Evolutionary conservation across 1,140 invertebrate genomes (phyloP), one percentile per base, ranked within the genome.

Genomic region (Meloidogyne floridensis): DNA sequence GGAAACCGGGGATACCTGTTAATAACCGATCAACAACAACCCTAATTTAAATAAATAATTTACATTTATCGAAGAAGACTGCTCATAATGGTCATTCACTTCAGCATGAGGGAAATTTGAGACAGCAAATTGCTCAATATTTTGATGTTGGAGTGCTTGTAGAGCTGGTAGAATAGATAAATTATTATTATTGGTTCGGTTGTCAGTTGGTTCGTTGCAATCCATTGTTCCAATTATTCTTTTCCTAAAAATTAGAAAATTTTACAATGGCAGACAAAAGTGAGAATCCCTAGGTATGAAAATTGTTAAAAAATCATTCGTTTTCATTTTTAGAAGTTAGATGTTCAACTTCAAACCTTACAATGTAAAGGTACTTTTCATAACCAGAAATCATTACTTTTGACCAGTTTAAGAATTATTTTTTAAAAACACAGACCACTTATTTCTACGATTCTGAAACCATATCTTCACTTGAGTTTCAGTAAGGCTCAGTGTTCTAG

Each of bases 381-480:
- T 32, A 32, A 1, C 32, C 32, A 32, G 32, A 32, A 32, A 32
- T 32, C 32, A 32, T 32, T 32, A 32, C 32, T 32, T 32, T 32
- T 32, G 32, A 32, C 32, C 32, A 2, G 32, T 2, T 13, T 13
- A 15, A 59, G 0, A 59, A 13, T 59, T 15, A 15, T 15, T 59
- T 59, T 15, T 3, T 47, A 59, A 15, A 59, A 13, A 59, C 13
- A 15, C 13, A 15, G 13, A 79, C 77, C 77, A 79, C 91, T 98
- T 98, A 91, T 99, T 98, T 71, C 97, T 92, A 8, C 97, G 91
- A 89, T 97, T 96, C 91, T 95, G 94, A 90, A 94, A 95, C 96
- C 97, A 98, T 81, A 99, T 98, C 91, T 92, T 92, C 5, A 92
- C 91, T 86, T 91, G 77, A 10, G 77, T 79, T 20, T 79, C 77